These are phyloP conservation scores for Hoplodrina blanda DNA, from an alignment of 2,888 invertebrate species.

Conservation along the genomic window DNA sequence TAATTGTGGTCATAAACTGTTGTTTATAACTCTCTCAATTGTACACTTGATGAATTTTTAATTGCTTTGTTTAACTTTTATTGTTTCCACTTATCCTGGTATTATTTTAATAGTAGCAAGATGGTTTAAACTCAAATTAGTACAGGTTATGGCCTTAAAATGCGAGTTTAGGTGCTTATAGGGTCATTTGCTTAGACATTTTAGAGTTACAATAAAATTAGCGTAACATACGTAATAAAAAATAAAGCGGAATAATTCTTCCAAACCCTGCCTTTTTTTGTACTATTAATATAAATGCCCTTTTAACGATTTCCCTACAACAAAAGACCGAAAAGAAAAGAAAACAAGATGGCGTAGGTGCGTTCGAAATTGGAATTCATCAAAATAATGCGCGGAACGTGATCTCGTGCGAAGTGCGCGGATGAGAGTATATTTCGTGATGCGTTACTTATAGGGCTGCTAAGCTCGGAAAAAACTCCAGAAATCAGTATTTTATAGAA, in stretches of 20 bases:
- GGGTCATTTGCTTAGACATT: slow-evolving; percentile 18
- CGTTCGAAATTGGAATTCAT: slow-evolving; percentile 80
- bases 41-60: slow-evolving; percentile 65
- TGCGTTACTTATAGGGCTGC: slow-evolving; percentile 70
- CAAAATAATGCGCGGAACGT: slow-evolving; percentile 87
- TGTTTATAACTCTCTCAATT: slow-evolving; percentile 63
- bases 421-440: slow-evolving; percentile 84
- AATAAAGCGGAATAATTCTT: slow-evolving; percentile 8
- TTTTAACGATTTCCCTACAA: slow-evolving; percentile 59
- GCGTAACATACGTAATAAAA: slow-evolving; percentile 1
- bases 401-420: slow-evolving; percentile 79
- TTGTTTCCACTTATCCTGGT: slow-evolving; percentile 52
- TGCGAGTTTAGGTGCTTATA: slow-evolving; percentile 8
- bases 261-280: slow-evolving; percentile 14
- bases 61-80: slow-evolving; percentile 60
- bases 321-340: slow-evolving; percentile 63
- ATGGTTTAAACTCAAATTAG: slow-evolving; percentile 6
- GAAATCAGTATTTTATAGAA: neutral
- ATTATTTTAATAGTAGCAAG: slow-evolving; percentile 24
- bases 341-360: slow-evolving; percentile 69
- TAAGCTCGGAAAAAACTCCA: slow-evolving; percentile 15
- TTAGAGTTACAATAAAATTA: neutral
- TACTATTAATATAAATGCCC: slow-evolving; percentile 45
- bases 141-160: slow-evolving; percentile 8
- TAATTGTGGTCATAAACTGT: slow-evolving; percentile 63